These are phyloP conservation scores for Lycia hirtaria DNA, from an alignment of 2,888 invertebrate species.

Conservation along the genomic window DNA sequence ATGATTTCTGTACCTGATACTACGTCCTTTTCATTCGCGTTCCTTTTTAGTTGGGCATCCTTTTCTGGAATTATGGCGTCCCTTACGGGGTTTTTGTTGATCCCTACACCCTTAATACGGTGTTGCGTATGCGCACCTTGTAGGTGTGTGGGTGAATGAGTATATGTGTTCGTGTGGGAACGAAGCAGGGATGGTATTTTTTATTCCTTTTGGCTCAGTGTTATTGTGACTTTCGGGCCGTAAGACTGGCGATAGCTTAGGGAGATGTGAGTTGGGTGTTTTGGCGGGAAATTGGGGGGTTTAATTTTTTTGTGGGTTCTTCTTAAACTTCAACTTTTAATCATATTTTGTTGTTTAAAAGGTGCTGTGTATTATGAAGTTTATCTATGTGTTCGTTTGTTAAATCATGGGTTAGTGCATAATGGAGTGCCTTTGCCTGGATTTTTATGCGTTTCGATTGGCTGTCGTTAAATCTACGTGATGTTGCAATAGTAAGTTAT, in stretches of 20 bases:
- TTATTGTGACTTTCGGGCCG: constrained; percentile 58
- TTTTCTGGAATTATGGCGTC: constrained; percentile 60
- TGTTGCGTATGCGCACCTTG: constrained; percentile 64
- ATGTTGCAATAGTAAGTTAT: constrained; percentile 76
- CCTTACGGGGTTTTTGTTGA: constrained; percentile 71
- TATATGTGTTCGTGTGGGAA: constrained; percentile 60
- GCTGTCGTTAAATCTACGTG: constrained; percentile 66
- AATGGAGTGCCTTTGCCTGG: constrained; percentile 61
- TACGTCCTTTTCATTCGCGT: constrained; percentile 60
- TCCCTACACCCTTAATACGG: constrained; percentile 76
- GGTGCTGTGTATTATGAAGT: background rate
- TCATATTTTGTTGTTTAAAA: background rate
- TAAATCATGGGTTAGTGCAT: constrained; percentile 50
- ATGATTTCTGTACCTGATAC: constrained; percentile 72
- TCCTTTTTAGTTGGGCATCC: constrained; percentile 52
- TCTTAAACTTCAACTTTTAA: constrained; percentile 11
- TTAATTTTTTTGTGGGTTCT: constrained; percentile 21
- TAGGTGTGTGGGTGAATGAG: constrained; percentile 61
- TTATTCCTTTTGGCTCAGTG: constrained; percentile 53
- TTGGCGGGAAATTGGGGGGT: constrained; percentile 70
- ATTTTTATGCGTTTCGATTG: constrained; percentile 40
- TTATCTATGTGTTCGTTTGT: constrained; percentile 24
- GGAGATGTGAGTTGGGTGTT: constrained; percentile 61
- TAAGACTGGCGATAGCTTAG: constrained; percentile 54
- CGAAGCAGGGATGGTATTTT: constrained; percentile 55